These are phyloP conservation scores for Pogonomyrmex barbatus DNA, from an alignment of 1,140 invertebrate genomes.

Conservation along the genomic window DNA sequence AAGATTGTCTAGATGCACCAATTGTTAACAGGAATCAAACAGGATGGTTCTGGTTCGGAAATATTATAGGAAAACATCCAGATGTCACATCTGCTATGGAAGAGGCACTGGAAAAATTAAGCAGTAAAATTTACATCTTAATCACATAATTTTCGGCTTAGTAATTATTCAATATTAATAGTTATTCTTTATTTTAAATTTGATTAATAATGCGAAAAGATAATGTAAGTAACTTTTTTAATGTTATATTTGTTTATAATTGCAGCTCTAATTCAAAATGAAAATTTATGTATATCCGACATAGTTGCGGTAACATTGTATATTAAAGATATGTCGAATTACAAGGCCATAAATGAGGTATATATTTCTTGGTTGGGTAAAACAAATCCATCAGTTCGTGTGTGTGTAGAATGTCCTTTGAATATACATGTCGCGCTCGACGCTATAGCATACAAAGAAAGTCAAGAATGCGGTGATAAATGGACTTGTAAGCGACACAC, in stretches of 20 bases:
- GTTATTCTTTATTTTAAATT: slow-evolving; percentile 43
- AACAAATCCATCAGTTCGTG: slow-evolving; percentile 94
- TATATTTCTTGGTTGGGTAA: slow-evolving; percentile 92
- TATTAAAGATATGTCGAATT: slow-evolving; percentile 93
- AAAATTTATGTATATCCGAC: slow-evolving; percentile 88
- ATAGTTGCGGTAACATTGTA: slow-evolving; percentile 93
- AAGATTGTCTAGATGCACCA: slow-evolving; percentile 84
- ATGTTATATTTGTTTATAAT: neutral
- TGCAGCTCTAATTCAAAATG: slow-evolving; percentile 87
- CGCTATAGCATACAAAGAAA: slow-evolving; percentile 89
- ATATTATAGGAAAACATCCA: slow-evolving; percentile 89
- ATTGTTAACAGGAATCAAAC: slow-evolving; percentile 88
- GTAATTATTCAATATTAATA: slow-evolving; percentile 60
- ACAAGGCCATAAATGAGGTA: slow-evolving; percentile 91
- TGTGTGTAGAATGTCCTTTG: slow-evolving; percentile 94
- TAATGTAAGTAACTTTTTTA: neutral
- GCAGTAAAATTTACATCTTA: slow-evolving; percentile 88
- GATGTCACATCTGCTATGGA: slow-evolving; percentile 87
- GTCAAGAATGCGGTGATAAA: slow-evolving; percentile 80
- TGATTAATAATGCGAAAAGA: neutral
- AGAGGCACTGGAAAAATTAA: slow-evolving; percentile 91
- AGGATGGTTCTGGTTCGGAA: slow-evolving; percentile 94
- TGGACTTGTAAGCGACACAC: slow-evolving; percentile 87
- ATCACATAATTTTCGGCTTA: slow-evolving; percentile 39
- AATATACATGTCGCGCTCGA: slow-evolving; percentile 92